Conservation (phyloP, 2,888 invertebrate species). For the Pantelozetes paolii region DNA sequence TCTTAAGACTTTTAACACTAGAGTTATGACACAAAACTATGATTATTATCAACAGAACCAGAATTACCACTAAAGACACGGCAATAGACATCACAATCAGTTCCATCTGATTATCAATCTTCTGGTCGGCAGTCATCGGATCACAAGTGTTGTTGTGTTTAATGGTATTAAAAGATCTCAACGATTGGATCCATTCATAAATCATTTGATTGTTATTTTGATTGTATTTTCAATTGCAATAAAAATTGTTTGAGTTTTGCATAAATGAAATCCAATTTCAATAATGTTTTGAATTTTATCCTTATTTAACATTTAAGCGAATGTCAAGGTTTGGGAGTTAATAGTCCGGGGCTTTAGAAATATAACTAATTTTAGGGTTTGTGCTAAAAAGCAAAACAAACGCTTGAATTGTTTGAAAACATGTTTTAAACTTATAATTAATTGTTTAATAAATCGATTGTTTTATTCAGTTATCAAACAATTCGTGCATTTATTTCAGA, state of each 20-base stretch:
- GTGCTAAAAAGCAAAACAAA: too few species aligned
- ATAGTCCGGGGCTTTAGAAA: too few species aligned
- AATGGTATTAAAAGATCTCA: neutral
- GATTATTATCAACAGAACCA: neutral
- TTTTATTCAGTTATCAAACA: too few species aligned
- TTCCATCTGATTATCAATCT: neutral
- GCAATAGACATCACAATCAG: constrained; percentile 7
- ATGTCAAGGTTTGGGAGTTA: constrained; percentile 20
- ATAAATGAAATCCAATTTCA: too few species aligned
- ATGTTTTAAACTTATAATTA: too few species aligned
- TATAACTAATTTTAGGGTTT: too few species aligned
- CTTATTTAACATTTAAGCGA: neutral
- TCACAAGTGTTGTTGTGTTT: constrained; percentile 6
- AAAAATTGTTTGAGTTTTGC: neutral
- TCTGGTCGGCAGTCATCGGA: neutral
- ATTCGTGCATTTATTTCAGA: too few species aligned
- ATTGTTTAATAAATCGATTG: too few species aligned
- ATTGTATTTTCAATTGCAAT: neutral
- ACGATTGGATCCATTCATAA: constrained; percentile 27
- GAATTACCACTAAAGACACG: neutral
- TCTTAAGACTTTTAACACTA: neutral
- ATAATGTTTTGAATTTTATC: too few species aligned
- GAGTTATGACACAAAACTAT: constrained; percentile 15
- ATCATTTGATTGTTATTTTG: constrained; percentile 1
- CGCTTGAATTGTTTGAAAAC: too few species aligned